Base-by-base conservation (phyloP, 2,797 vertebrate genomes). In the Rallus crepitans region DNA sequence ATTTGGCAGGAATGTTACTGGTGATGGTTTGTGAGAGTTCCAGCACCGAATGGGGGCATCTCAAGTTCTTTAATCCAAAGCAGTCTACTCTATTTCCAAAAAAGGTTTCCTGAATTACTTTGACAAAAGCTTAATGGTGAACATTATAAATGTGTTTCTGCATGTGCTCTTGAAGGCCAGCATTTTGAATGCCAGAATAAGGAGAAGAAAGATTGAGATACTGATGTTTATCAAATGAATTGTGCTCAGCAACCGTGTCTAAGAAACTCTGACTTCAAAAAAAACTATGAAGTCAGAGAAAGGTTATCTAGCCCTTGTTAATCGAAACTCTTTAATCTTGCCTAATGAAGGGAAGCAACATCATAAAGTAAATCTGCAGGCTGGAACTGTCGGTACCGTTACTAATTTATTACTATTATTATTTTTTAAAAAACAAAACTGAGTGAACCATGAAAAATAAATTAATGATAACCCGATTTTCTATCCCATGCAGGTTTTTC, bases 401-500 rank as follows among this genome's bases (percentile, higher is more conserved):
- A 56, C 33, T 69, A 30, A 45, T 85, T 89, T 76, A 48, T 48
- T 48, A 48, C 23, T 48, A 48, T 48, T 48, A 48, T 33, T 77
- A 64, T 60, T 59, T 19, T 14, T 65, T 79, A 39, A 79, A 56
- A 93, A 94, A 66, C 21, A 80, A 85, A 53, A 84, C 31, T 52
- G 27, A 93, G 68, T 66, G 60, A 93, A 87, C 89, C 76, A 68
- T 78, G 57, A 72, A 86, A 89, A 92, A 33, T 50, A 66, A 75
- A 78, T 87, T 86, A 78, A 90, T 71, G 37, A 68, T 96, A 93
- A 96, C 40, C 30, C 92, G 33, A 83, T 96, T 93, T 97, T 96
- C 31, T 96, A 88, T 96, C 88, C 95, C 60, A 47, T 93, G 60
- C 96, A 98, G 98, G 92, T 96, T 94, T 95, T 53, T 35, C 66